Conservation (phyloP, 1,140 invertebrate species). For the Bombus vancouverensis region DNA sequence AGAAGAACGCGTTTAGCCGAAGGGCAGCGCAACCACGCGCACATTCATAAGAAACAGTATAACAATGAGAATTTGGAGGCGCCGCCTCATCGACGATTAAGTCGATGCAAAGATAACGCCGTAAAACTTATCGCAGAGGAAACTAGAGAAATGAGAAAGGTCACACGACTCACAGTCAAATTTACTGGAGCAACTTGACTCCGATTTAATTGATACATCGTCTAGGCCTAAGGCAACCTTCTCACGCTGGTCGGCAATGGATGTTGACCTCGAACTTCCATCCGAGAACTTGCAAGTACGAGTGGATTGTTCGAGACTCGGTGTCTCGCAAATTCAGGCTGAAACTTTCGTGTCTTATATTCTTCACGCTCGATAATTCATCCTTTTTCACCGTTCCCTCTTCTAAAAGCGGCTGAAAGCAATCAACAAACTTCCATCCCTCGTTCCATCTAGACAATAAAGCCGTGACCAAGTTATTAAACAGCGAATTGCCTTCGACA, state of each 20-base stretch:
- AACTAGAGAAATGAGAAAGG: conserved; percentile 28
- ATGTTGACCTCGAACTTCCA: conserved; percentile 22
- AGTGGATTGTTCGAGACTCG: neutral
- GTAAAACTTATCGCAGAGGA: conserved; percentile 16
- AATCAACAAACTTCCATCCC: conserved; percentile 26
- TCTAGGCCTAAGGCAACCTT: conserved; percentile 15
- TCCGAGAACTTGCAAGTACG: neutral
- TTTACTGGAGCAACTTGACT: conserved; percentile 66
- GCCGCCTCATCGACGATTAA: no score
- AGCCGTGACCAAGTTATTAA: conserved; percentile 47
- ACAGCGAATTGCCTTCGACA: conserved; percentile 40
- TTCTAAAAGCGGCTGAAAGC: neutral
- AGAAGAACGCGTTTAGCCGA: neutral
- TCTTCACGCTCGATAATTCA: conserved; percentile 19
- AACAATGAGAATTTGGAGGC: neutral
- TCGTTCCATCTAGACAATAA: neutral
- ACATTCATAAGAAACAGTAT: neutral
- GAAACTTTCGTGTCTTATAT: neutral
- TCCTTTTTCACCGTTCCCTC: neutral
- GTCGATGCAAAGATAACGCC: neutral
- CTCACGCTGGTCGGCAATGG: neutral
- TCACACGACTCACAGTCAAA: conserved; percentile 39
- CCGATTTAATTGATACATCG: conserved; percentile 68
- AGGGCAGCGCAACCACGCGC: neutral
- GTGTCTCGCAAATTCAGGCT: neutral